Evolutionary conservation across 2,797 vertebrate genomes (phyloP).

Genomic region (Oreochromis mossambicus): DNA sequence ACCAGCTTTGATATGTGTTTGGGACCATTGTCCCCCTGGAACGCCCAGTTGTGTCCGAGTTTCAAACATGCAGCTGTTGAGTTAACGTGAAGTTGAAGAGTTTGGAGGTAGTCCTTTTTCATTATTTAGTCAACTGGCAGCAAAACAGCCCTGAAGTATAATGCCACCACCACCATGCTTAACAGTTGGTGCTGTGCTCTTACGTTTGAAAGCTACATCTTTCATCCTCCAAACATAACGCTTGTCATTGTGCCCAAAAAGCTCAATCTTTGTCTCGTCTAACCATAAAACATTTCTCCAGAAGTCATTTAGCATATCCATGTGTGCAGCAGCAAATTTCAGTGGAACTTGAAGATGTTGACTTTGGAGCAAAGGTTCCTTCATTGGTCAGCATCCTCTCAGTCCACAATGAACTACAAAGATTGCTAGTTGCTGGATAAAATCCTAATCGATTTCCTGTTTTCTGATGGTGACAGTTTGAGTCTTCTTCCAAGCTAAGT

Average conservation of each 20-base stretch:
- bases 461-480: background rate
- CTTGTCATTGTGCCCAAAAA: background rate
- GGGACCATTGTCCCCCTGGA: background rate
- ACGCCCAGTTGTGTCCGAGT: background rate
- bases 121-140: background rate
- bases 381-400: background rate
- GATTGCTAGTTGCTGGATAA: background rate
- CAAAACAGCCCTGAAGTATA: background rate
- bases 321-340: background rate
- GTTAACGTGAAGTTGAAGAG: background rate
- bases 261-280: background rate
- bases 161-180: background rate
- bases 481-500: background rate
- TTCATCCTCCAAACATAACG: background rate
- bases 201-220: background rate
- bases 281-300: background rate
- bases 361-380: background rate
- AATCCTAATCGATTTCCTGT: no score
- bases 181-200: background rate
- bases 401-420: background rate
- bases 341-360: fast-evolving
- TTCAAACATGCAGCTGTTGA: background rate
- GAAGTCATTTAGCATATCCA: background rate
- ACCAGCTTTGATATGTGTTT: background rate
- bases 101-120: background rate